Base-by-base conservation (phyloP, 1,140 invertebrate species). In the Panagrolaimus sp. region DNA sequence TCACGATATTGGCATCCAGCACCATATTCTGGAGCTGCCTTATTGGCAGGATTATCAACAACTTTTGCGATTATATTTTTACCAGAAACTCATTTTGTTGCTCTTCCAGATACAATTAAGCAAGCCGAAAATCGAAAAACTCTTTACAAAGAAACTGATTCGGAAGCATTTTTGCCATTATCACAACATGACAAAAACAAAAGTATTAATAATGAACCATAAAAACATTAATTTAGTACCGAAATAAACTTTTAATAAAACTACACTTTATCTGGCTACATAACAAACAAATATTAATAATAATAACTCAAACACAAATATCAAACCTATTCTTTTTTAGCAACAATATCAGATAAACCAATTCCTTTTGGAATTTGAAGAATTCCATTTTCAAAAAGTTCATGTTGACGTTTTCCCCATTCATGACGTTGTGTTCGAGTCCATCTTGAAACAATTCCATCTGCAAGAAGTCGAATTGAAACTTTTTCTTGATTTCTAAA, bases 401-500 rank as follows among this genome's bases (percentile, higher is more conserved):
- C 76, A 55, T 76, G 47, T 48, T 74, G 67, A 55, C 67, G 28
- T 17, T 66, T 71, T 3, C 69, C 70, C 68, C 69, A 78, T 43
- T 58, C 63, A 14, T 70, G 52, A 43, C 80, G 71, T n/a, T 78
- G 71, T n/a, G 66, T 70, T 63, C 80, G 79, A 15, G 80, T 82
- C 80, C 80, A 82, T 17, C 80, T 73, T 0, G 70, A 52, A 10
- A 82, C 71, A 32, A 70, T 64, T 14, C 73, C 75, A 65, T 82
- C 80, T 14, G 80, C 80, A 24, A 82, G 43, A 24, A 83, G 48
- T 21, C 80, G 76, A 12, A 82, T 73, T 69, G 76, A 78, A 26
- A 64, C 79, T 24, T 76, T 70, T 69, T 82, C 80, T 46, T 83
- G 79, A 63, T 82, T 82, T 63, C 80, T 55, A 72, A 75, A 82